These are phyloP conservation scores for Thymelicus acteon DNA, from an alignment of 2,888 invertebrate species.

Conservation along the genomic window DNA sequence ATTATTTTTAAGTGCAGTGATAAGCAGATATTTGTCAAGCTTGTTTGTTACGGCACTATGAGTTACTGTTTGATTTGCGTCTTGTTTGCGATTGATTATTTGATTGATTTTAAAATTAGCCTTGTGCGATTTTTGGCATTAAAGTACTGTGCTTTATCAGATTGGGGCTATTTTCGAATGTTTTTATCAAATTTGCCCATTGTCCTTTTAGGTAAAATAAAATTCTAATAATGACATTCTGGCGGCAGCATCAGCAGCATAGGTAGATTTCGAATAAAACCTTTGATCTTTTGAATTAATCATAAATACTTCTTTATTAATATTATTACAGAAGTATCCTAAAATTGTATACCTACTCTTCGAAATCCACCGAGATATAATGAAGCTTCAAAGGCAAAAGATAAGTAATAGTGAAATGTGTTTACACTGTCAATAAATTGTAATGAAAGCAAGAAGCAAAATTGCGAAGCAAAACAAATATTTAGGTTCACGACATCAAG, in stretches of 20 bases:
- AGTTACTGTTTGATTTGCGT: not conserved
- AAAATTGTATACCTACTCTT: not conserved
- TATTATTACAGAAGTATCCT: not conserved
- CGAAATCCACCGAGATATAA: conserved; percentile 17
- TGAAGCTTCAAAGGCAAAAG: conserved; percentile 12
- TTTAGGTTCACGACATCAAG: not conserved
- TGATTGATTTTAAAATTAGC: not conserved
- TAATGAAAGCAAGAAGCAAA: conserved; percentile 13
- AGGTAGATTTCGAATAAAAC: conserved; percentile 19
- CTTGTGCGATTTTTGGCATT: too few relatives aligned
- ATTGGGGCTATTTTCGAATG: too few relatives aligned
- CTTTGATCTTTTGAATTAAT: not conserved
- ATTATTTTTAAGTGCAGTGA: not conserved
- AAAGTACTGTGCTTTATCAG: too few relatives aligned
- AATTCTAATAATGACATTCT: conserved; percentile 19
- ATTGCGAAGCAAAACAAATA: conserved; percentile 7
- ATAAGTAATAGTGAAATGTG: conserved; percentile 1
- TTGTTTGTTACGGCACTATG: not conserved
- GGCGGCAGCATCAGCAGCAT: not conserved
- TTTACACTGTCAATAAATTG: not conserved
- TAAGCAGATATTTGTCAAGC: conserved; percentile 1
- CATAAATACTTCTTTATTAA: not conserved
- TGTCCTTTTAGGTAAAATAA: conserved; percentile 26
- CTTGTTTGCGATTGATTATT: not conserved
- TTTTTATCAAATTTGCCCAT: conserved; percentile 17